Conservation (phyloP, 1,140 invertebrate genomes). For the Sycophaga agraensis region DNA sequence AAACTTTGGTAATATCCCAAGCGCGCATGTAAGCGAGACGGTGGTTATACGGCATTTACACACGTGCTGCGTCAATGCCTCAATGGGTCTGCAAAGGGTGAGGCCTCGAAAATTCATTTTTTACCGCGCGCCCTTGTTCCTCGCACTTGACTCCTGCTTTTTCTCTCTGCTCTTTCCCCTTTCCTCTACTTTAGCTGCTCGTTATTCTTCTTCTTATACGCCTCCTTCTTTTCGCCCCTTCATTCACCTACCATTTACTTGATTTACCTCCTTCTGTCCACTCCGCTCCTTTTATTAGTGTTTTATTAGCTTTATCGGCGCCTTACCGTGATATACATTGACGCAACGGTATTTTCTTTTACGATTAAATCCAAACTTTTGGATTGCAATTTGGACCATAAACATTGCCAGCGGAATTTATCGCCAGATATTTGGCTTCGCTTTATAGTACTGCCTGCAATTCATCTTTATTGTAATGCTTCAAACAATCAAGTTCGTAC, state of each 20-base stretch:
- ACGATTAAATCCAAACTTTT: too few relatives aligned
- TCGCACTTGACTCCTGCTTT: constrained; percentile 2
- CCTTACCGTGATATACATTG: too few relatives aligned
- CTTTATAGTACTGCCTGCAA: too few relatives aligned
- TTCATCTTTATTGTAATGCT: too few relatives aligned
- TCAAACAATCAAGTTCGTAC: too few relatives aligned
- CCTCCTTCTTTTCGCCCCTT: neutral
- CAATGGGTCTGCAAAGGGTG: neutral
- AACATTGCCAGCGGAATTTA: too few relatives aligned
- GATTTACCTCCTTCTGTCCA: neutral
- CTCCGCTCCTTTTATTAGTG: too few relatives aligned
- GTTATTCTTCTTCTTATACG: neutral
- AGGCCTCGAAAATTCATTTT: constrained; percentile 25
- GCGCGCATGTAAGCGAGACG: neutral
- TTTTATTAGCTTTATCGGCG: too few relatives aligned
- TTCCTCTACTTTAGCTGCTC: neutral
- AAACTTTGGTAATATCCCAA: constrained; percentile 53
- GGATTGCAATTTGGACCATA: too few relatives aligned
- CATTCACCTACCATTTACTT: neutral
- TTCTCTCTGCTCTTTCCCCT: neutral
- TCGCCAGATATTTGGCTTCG: too few relatives aligned
- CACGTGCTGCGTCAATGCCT: neutral
- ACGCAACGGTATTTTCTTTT: too few relatives aligned
- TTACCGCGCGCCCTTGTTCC: neutral
- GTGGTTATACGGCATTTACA: neutral